Evolutionary conservation across 2,113 vertebrate genomes (phyloP).

Genomic region (Bufo bufo): DNA sequence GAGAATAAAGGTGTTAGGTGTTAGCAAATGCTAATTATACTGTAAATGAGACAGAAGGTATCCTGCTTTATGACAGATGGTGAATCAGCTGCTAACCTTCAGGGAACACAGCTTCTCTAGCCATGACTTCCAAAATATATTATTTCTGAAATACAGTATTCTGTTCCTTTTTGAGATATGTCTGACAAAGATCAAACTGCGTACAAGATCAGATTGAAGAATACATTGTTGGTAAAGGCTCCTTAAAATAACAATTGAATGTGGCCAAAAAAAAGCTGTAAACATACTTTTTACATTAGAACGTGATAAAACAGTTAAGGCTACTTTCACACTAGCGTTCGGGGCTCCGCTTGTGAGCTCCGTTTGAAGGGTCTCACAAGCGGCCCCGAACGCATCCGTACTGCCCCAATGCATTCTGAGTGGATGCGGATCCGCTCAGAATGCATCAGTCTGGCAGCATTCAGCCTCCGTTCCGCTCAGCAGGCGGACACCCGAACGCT

Average conservation of each 20-base stretch:
- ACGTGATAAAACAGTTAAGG: conserved; percentile 16
- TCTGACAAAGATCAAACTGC: conserved; percentile 16
- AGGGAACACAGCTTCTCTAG: conserved; percentile 64
- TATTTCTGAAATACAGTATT: conserved; percentile 59
- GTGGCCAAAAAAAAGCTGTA: not conserved
- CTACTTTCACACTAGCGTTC: no score
- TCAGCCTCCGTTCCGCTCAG: no score
- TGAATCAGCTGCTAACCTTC: conserved; percentile 70
- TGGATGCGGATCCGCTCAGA: no score
- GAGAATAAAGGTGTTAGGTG: conserved; percentile 74
- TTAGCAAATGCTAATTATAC: conserved; percentile 71
- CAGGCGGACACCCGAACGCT: no score
- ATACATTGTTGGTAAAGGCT: conserved; percentile 11
- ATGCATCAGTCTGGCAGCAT: no score
- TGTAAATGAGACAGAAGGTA: conserved; percentile 71
- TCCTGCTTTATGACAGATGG: conserved; percentile 75
- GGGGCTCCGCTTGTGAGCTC: no score
- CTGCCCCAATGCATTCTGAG: no score
- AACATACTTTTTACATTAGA: not conserved
- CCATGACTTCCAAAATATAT: conserved; percentile 67
- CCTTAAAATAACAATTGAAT: not conserved
- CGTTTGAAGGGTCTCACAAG: no score
- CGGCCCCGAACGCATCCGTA: no score
- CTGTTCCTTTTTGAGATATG: conserved; percentile 14
- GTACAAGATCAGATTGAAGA: conserved; percentile 21